phyloP scores from a whole-genome alignment of 2,113 vertebrate species.

The Onychostruthus taczanowskii region DNA sequence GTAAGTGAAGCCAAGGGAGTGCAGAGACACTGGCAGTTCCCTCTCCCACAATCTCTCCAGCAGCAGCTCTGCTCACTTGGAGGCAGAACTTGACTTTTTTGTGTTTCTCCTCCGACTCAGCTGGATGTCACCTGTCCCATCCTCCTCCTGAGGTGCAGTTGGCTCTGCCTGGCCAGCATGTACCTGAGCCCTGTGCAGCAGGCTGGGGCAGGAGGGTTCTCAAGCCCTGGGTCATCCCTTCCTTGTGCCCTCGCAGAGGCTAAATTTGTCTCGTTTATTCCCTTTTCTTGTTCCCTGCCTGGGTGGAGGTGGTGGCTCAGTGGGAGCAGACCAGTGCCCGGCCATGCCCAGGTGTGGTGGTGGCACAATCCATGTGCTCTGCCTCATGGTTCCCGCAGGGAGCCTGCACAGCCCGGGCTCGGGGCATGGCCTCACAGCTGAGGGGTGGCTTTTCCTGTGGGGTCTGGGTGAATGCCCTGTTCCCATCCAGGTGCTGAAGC shows the following conservation, averaged over 20 bases:
- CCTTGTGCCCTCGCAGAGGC: not conserved
- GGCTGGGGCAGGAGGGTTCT: not conserved
- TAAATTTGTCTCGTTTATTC: not conserved
- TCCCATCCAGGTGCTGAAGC: constrained; percentile 65
- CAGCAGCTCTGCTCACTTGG: not conserved
- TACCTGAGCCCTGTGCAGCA: not conserved
- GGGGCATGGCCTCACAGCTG: not conserved
- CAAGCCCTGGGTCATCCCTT: not conserved
- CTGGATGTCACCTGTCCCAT: not conserved
- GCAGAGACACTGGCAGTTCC: not conserved
- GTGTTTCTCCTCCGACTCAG: not conserved
- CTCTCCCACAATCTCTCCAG: not conserved
- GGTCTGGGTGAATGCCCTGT: not conserved
- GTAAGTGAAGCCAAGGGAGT: not conserved
- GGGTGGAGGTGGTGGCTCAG: not conserved
- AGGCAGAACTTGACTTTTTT: not conserved
- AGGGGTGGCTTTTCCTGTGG: not conserved
- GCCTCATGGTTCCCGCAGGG: not conserved
- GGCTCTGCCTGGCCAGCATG: not conserved
- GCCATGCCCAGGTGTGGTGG: not conserved
- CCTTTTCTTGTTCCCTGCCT: not conserved
- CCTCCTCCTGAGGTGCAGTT: not conserved
- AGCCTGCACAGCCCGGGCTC: not conserved
- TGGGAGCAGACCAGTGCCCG: not conserved
- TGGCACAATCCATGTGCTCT: not conserved